Base-by-base conservation (phyloP, 1,140 invertebrate genomes). In the Laupala kohalensis region DNA sequence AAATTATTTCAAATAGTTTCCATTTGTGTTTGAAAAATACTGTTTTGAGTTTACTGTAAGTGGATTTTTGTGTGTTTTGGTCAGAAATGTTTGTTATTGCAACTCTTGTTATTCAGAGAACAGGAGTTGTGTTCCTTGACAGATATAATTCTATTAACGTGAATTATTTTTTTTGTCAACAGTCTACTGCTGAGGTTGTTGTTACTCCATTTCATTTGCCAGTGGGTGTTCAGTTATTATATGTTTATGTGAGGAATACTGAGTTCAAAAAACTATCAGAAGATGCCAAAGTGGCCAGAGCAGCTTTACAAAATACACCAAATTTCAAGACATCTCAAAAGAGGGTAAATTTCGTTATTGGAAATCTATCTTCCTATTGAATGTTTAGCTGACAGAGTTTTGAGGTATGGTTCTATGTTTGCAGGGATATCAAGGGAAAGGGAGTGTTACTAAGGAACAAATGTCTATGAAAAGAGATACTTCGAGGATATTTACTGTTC, bases 401-500 rank as follows among this genome's bases (percentile, higher is more conserved):
- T n/a, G n/a, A n/a, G n/a, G 66, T 69, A 24, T 28, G 29, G 73
- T 75, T 77, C 77, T 26, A 75, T 76, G 63, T 65, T 77, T n/a
- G n/a, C 76, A 79, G 65, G 62, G 71, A 15, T 26, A 73, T 0
- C 72, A 73, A 24, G 78, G 77, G 65, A 79, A 78, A 69, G 71
- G 72, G 67, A 30, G 73, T 6, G 71, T 23, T 25, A 19, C 19
- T 23, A 72, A 72, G 24, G 71, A 72, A 15, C 75, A 79, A 5
- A 71, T 81, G 4, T 81, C 81, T 53, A 87, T 92, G 83, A 92
- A 91, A 79, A 82, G 89, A 26, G 90, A 92, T 77, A 88, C 88
- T 69, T 92, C 90, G 0, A 79, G 90, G 1, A 87, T 92, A 27
- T 92, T 92, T 73, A 92, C 90, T 0, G 84, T 87, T 3, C 88